Evolutionary conservation across 2,113 vertebrate genomes (phyloP).

Genomic region (Ammospiza caudacuta): DNA sequence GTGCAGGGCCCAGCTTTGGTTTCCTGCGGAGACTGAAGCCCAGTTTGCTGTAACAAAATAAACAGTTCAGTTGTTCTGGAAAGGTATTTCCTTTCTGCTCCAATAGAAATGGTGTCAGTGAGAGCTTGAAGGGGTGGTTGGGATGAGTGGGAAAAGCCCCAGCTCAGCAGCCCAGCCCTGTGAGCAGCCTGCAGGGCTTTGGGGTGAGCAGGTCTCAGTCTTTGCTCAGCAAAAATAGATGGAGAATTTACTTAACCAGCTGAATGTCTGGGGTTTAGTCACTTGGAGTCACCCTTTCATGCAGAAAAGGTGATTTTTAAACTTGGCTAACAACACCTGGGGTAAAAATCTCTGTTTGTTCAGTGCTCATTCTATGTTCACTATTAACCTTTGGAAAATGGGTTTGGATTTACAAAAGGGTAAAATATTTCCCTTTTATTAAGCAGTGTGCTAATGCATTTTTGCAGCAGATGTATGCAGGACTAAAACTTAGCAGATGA

Average conservation of each 20-base stretch:
- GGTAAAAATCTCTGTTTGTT: conserved; percentile 15
- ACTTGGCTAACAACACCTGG: neutral
- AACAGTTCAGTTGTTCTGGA: neutral
- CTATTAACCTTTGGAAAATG: conserved; percentile 38
- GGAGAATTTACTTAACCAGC: neutral
- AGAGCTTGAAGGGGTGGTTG: neutral
- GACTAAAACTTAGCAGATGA: neutral
- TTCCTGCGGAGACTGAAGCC: neutral
- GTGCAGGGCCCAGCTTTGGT: neutral
- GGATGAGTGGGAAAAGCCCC: neutral
- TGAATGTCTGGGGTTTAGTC: neutral
- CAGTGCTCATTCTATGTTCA: neutral
- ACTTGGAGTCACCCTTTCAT: conserved; percentile 13
- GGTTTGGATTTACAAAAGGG: neutral
- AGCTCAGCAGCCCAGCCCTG: neutral
- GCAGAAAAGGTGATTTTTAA: neutral
- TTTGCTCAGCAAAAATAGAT: neutral
- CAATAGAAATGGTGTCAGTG: neutral
- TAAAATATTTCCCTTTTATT: neutral
- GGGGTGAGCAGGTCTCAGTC: neutral
- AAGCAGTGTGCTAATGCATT: neutral
- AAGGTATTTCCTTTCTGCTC: neutral
- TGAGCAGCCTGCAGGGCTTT: neutral
- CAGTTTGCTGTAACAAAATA: neutral
- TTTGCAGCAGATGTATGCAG: neutral